Evolutionary conservation across 2,113 vertebrate genomes (phyloP).

Genomic region (Saccopteryx leptura): DNA sequence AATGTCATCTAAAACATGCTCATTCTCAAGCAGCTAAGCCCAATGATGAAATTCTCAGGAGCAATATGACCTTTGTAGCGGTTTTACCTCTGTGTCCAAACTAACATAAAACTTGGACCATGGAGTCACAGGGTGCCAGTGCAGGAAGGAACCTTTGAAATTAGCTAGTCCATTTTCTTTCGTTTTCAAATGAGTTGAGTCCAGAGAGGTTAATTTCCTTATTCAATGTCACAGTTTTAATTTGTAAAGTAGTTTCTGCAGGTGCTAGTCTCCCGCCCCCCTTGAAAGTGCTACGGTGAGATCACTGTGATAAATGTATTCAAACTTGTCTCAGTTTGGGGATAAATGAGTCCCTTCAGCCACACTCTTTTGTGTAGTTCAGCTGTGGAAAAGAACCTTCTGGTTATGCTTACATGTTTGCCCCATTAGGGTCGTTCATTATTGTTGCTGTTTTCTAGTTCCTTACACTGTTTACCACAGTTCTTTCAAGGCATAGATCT

Average conservation of each 20-base stretch:
- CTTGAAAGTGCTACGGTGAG: not conserved
- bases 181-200: not conserved
- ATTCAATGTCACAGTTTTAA: not conserved
- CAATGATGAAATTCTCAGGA: not conserved
- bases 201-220: constrained; percentile 3
- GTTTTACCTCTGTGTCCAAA: not conserved
- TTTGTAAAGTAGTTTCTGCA: not conserved
- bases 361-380: not conserved
- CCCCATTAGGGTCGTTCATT: not conserved
- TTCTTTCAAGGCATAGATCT: not conserved
- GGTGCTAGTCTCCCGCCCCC: not conserved
- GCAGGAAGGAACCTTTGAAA: not conserved
- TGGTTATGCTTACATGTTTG: not conserved
- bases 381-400: constrained; percentile 8
- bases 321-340: not conserved
- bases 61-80: not conserved
- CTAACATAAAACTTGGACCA: not conserved
- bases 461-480: not conserved
- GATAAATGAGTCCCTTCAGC: not conserved
- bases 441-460: not conserved
- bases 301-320: not conserved
- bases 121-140: not conserved
- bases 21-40: not conserved
- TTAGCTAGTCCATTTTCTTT: not conserved
- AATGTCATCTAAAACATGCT: not conserved